A percentile compares a stretch with the other conserved stretches of the same genome.
Evolutionary conservation across 2,113 vertebrate species (phyloP).

Genomic region (Ranitomeya variabilis): DNA sequence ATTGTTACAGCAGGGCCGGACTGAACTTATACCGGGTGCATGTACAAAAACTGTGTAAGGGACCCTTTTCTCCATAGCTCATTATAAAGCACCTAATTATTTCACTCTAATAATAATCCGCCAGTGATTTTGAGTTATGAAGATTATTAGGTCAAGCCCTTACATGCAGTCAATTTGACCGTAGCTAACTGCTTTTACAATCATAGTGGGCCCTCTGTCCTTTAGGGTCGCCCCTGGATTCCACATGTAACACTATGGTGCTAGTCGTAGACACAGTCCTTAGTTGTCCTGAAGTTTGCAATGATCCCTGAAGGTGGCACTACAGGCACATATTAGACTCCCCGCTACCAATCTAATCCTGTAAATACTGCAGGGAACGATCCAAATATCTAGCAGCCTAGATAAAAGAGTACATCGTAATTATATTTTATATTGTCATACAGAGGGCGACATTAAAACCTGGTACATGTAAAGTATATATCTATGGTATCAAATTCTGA

Average conservation of each 20-base stretch:
- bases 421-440: not conserved
- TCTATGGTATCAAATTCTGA: not conserved
- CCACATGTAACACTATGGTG: not conserved
- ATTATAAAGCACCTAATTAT: too few relatives aligned
- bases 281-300: not conserved
- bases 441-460: not conserved
- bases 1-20: too few relatives aligned
- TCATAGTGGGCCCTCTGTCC: too few relatives aligned
- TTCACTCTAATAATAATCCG: too few relatives aligned
- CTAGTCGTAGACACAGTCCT: not conserved
- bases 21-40: too few relatives aligned
- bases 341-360: not conserved
- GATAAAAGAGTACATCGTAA: not conserved
- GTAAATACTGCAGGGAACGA: not conserved
- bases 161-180: too few relatives aligned
- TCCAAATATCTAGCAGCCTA: not conserved
- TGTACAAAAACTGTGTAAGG: too few relatives aligned
- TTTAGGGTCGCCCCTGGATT: too few relatives aligned
- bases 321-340: not conserved
- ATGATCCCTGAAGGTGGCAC: slow-evolving; percentile 17
- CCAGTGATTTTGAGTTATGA: too few relatives aligned
- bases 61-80: too few relatives aligned
- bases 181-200: too few relatives aligned
- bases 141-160: too few relatives aligned
- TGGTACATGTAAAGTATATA: not conserved